phyloP scores from a whole-genome alignment of 2,113 vertebrate species.

The Malurus alboscapulatus region DNA sequence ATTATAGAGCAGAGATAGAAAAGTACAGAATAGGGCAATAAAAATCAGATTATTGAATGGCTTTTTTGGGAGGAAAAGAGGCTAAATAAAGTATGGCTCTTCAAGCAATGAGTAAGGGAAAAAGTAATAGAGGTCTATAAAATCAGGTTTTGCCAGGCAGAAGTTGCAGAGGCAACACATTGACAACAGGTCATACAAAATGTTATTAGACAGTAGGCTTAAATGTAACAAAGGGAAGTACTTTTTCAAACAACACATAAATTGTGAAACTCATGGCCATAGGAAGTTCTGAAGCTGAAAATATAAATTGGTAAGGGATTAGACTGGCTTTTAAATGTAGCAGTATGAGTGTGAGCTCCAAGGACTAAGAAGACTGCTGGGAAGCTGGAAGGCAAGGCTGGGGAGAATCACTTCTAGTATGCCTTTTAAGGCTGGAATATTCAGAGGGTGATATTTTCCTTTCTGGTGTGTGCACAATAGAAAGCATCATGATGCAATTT shows the following conservation, averaged over 20 bases:
- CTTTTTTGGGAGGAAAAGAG: background rate
- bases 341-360: background rate
- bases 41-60: constrained; percentile 18
- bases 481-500: background rate
- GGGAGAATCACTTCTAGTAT: background rate
- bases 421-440: background rate
- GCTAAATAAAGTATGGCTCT: background rate
- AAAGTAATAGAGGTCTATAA: constrained; percentile 15
- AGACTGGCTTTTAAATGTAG: background rate
- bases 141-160: constrained; percentile 8
- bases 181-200: background rate
- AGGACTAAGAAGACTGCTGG: background rate
- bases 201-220: background rate
- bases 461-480: background rate
- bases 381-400: background rate
- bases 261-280: background rate
- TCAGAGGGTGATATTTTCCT: constrained; percentile 8
- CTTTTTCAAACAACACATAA: background rate
- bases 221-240: background rate
- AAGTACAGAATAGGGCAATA: background rate
- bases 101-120: background rate
- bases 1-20: background rate
- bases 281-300: background rate
- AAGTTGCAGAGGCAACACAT: background rate
- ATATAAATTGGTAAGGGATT: background rate